Evolutionary conservation across 2,113 vertebrate genomes (phyloP).

Genomic region (Macheiramphus alcinus): DNA sequence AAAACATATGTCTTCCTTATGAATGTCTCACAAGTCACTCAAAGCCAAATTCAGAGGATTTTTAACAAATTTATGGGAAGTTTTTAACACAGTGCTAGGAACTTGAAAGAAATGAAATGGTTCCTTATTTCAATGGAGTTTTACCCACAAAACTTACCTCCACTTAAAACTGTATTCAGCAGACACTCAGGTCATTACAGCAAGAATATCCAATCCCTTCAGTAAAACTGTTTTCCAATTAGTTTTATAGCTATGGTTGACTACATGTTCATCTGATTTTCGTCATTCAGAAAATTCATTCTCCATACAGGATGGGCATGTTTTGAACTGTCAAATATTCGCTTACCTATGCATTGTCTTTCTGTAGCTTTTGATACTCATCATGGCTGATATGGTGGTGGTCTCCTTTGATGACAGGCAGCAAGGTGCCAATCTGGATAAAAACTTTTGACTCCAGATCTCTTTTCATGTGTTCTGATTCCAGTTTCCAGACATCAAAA

Average conservation of each 20-base stretch:
- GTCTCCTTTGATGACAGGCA: not conserved
- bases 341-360: not conserved
- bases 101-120: not conserved
- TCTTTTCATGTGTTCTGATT: not conserved
- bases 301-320: not conserved
- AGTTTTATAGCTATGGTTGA: not conserved
- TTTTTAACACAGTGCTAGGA: not conserved
- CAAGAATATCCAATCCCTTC: not conserved
- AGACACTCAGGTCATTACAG: not conserved
- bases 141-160: not conserved
- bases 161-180: not conserved
- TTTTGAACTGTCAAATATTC: not conserved
- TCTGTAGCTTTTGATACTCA: not conserved
- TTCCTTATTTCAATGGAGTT: not conserved
- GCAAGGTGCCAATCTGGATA: not conserved
- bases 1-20: not conserved
- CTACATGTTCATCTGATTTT: not conserved
- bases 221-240: not conserved
- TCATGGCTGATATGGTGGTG: rapidly evolving
- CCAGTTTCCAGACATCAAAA: not conserved
- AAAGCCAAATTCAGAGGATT: not conserved
- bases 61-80: not conserved
- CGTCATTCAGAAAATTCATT: not conserved
- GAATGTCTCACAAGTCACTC: not conserved
- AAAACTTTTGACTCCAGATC: not conserved